Conservation (phyloP, 2,113 vertebrate species). For the Microtus oregoni region DNA sequence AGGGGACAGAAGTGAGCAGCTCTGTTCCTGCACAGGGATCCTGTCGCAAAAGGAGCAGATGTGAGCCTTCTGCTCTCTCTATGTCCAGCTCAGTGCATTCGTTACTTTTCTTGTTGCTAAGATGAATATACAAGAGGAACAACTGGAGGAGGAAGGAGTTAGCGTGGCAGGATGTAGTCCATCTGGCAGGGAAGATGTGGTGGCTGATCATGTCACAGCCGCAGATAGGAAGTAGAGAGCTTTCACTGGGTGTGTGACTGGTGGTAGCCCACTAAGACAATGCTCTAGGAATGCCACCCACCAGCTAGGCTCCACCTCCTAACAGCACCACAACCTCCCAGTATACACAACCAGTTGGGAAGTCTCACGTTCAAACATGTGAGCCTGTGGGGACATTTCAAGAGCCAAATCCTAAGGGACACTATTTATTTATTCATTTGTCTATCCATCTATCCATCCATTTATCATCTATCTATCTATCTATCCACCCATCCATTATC, state of each 20-base stretch:
- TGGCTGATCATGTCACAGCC: neutral
- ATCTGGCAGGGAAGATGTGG: neutral
- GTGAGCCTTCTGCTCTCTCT: neutral
- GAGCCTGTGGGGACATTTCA: neutral
- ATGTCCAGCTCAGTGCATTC: neutral
- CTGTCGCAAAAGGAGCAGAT: neutral
- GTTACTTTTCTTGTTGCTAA: neutral
- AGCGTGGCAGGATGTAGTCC: neutral
- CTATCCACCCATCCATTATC: no score
- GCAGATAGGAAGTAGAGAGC: neutral
- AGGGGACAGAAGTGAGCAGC: neutral
- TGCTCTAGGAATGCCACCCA: neutral
- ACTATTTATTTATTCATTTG: neutral
- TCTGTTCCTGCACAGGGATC: neutral
- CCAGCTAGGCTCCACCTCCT: neutral
- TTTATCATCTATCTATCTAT: neutral
- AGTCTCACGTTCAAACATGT: neutral
- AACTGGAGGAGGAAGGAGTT: neutral
- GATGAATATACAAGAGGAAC: neutral
- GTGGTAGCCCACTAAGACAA: no score
- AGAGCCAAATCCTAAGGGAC: neutral
- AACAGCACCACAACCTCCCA: neutral
- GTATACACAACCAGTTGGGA: neutral
- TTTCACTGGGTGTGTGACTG: neutral
- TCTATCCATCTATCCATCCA: accelerated